Percentiles rank a stretch among this genome's conserved stretches.
Evolutionary conservation across 64 coral and sea anemone species (phyloP).

Genomic region (Hydrozoanthus tunicans): DNA sequence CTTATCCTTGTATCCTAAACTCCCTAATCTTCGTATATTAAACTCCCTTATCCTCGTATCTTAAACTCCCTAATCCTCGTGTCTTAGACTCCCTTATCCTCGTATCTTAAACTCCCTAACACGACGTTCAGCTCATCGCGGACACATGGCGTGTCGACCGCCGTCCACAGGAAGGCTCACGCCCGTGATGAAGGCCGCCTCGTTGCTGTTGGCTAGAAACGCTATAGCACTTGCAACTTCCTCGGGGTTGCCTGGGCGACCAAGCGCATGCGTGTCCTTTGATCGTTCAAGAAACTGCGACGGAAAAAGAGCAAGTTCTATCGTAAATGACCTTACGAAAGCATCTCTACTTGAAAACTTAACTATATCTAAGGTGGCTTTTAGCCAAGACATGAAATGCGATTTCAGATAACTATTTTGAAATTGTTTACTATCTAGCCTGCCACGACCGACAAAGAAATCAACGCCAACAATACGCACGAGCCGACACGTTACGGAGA

Average conservation of each 20-base stretch:
- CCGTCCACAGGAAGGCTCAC: slow-evolving; percentile 69
- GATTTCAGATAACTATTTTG: too few species aligned
- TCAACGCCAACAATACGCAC: too few species aligned
- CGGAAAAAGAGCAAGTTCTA: background rate
- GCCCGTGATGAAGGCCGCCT: slow-evolving; percentile 67
- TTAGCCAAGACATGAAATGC: too few species aligned
- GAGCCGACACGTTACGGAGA: too few species aligned
- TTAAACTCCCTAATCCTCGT: background rate
- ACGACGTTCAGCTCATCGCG: background rate
- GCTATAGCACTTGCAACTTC: slow-evolving; percentile 77
- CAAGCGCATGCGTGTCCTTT: slow-evolving; percentile 77
- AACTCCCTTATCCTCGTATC: background rate
- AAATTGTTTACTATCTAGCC: too few species aligned
- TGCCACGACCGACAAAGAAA: too few species aligned
- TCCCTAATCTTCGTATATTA: too few species aligned
- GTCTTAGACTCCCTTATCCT: background rate
- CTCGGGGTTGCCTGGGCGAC: slow-evolving; percentile 70
- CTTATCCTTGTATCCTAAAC: background rate
- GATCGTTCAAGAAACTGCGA: slow-evolving; percentile 67
- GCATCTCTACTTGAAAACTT: background rate
- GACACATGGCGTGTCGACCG: slow-evolving; percentile 77
- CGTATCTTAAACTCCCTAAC: background rate
- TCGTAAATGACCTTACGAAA: background rate
- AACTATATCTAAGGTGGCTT: too few species aligned
- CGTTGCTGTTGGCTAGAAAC: slow-evolving; percentile 64